Conservation (phyloP, 2,113 vertebrate species). For the Uria lomvia region DNA sequence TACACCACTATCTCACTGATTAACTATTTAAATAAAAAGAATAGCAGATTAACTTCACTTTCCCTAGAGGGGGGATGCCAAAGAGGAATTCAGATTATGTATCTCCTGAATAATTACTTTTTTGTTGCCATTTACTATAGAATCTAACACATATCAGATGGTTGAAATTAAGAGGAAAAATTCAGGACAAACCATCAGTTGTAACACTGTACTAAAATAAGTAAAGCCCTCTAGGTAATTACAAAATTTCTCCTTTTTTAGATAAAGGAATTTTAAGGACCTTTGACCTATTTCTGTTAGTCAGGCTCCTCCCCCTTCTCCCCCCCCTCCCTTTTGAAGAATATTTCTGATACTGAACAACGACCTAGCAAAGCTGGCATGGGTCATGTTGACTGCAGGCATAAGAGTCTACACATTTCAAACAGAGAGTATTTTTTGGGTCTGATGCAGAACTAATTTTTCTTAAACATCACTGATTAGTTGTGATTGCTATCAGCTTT, state of each 20-base stretch:
- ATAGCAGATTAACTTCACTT: background rate
- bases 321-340: background rate
- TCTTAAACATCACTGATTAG: background rate
- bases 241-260: background rate
- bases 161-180: background rate
- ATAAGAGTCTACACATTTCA: background rate
- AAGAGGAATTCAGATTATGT: background rate
- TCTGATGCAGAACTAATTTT: background rate
- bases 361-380: background rate
- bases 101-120: background rate
- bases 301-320: rapidly evolving
- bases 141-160: background rate
- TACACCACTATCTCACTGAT: background rate
- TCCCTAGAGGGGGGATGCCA: background rate
- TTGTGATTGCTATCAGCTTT: background rate
- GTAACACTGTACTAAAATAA: background rate
- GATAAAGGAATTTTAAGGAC: background rate
- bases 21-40: background rate
- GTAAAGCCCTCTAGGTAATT: background rate
- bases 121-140: background rate
- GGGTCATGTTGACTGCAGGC: background rate
- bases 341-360: background rate
- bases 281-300: background rate
- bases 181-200: background rate
- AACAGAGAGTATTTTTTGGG: background rate